Conservation (phyloP, 2,797 vertebrate species). For the Cephalopachus bancanus region DNA sequence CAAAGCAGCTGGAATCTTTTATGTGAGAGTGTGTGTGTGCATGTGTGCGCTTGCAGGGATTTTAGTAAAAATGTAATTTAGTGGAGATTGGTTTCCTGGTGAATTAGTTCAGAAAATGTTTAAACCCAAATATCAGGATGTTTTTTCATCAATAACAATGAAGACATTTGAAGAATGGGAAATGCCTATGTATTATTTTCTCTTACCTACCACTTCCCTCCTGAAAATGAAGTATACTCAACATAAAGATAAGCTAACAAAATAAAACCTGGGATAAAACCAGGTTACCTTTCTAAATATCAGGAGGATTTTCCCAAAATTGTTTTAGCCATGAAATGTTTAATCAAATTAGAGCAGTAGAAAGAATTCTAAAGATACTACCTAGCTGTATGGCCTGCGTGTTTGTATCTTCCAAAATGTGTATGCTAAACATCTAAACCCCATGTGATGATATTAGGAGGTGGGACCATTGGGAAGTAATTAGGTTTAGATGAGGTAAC, state of each 20-base stretch:
- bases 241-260: conserved; percentile 2
- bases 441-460: neutral
- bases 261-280: conserved; percentile 33
- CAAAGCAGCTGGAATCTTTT: conserved; percentile 77
- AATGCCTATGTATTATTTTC: conserved; percentile 17
- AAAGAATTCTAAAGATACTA: neutral
- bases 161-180: neutral
- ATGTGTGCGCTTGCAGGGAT: neutral
- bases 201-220: neutral
- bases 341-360: neutral
- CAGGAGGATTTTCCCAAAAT: neutral
- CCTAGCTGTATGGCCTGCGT: neutral
- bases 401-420: neutral
- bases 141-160: conserved; percentile 37
- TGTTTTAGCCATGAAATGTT: neutral
- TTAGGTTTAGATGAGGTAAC: neutral
- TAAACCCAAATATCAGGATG: conserved; percentile 6
- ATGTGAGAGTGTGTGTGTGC: neutral
- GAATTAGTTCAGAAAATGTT: conserved; percentile 47
- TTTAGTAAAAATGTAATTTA: conserved; percentile 61
- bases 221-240: neutral
- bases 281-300: neutral
- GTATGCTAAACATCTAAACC: rapidly evolving
- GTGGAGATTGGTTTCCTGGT: conserved; percentile 40
- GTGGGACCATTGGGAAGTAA: neutral